Conservation (phyloP, 2,888 invertebrate genomes). For the Acronicta psi region DNA sequence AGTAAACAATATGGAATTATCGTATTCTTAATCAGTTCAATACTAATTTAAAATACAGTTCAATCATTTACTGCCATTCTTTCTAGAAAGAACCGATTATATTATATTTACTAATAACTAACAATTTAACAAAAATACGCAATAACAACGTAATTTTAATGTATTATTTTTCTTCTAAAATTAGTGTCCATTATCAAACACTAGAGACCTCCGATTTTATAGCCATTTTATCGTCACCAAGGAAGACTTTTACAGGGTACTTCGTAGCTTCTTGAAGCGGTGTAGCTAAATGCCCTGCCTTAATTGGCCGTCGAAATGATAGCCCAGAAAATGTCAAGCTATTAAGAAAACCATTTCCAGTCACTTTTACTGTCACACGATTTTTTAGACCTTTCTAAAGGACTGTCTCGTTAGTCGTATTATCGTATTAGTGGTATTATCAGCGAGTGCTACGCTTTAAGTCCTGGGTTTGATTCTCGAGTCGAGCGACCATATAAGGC, state of each 20-base stretch:
- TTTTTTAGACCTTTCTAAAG: slow-evolving; percentile 27
- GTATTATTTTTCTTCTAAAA: slow-evolving; percentile 21
- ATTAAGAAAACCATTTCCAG: slow-evolving; percentile 40
- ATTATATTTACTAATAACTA: too few species aligned
- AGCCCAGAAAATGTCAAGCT: slow-evolving; percentile 61
- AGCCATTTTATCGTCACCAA: slow-evolving; percentile 40
- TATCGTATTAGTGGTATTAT: too few species aligned
- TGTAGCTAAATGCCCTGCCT: slow-evolving; percentile 56
- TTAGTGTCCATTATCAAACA: slow-evolving; percentile 20
- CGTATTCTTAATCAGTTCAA: too few species aligned
- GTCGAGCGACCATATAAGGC: too few species aligned
- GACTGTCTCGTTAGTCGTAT: too few species aligned
- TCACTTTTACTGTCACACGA: slow-evolving; percentile 31
- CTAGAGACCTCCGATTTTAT: slow-evolving; percentile 37
- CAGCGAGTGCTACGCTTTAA: too few species aligned
- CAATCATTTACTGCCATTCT: too few species aligned
- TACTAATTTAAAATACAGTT: too few species aligned
- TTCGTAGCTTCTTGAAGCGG: slow-evolving; percentile 60
- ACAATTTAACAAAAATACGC: too few species aligned
- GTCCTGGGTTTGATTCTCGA: too few species aligned
- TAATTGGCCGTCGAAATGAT: slow-evolving; percentile 65
- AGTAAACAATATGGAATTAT: too few species aligned
- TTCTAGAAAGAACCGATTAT: too few species aligned
- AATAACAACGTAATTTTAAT: not conserved
- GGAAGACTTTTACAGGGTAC: slow-evolving; percentile 40